These are phyloP conservation scores for Rhinoraja longicauda DNA, from an alignment of 2,797 vertebrate genomes.

Conservation along the genomic window DNA sequence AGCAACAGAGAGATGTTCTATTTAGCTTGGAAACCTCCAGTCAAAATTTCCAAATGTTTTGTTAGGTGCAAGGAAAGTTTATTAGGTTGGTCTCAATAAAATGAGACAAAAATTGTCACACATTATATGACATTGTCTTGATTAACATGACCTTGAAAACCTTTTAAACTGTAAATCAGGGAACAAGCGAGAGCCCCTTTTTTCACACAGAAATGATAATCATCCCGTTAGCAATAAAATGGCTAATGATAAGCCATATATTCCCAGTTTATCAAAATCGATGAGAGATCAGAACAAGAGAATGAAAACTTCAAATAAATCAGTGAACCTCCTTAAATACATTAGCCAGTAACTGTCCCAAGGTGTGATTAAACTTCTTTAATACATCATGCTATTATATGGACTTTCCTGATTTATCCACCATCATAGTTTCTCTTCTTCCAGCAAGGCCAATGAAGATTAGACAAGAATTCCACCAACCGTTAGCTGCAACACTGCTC, in stretches of 20 bases:
- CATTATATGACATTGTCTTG: constrained; percentile 22
- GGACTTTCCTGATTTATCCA: constrained; percentile 17
- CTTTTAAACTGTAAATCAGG: constrained; percentile 25
- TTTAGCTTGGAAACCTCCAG: background rate
- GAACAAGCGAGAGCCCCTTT: background rate
- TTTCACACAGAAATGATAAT: constrained; percentile 26
- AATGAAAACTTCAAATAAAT: constrained; percentile 24
- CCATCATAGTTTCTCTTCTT: background rate
- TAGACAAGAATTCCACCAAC: background rate
- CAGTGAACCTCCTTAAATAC: background rate
- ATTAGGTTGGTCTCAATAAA: constrained; percentile 16
- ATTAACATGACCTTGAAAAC: constrained; percentile 37
- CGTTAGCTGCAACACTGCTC: background rate
- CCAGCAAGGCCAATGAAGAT: background rate
- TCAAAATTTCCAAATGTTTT: background rate
- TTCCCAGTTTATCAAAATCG: background rate
- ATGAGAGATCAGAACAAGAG: background rate
- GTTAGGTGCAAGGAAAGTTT: background rate
- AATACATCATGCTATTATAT: background rate
- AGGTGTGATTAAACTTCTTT: constrained; percentile 16
- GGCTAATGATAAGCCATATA: background rate
- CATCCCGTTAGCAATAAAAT: constrained; percentile 11
- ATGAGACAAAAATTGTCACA: background rate
- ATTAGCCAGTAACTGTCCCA: background rate
- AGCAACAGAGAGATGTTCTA: background rate